phyloP scores from a whole-genome alignment of 2,113 vertebrate species.

The Shinisaurus crocodilurus region DNA sequence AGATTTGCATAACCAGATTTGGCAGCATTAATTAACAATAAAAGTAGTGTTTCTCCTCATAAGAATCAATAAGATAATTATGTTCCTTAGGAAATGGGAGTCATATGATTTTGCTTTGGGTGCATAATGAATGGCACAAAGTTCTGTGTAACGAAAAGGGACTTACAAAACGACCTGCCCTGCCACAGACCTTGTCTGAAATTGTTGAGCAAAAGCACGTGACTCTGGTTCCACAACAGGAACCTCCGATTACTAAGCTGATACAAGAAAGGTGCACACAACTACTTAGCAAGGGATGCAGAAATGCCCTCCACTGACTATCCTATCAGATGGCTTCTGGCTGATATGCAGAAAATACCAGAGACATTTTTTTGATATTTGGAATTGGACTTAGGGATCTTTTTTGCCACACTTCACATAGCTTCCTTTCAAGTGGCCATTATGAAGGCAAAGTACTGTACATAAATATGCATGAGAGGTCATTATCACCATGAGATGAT shows the following conservation, averaged over 20 bases:
- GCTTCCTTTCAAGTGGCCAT: conserved; percentile 71
- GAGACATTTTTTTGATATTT: conserved; percentile 55
- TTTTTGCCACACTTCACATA: conserved; percentile 70
- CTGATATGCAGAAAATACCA: conserved; percentile 48
- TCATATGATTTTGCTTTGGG: conserved; percentile 77
- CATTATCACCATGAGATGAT: conserved; percentile 71
- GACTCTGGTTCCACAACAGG: not conserved
- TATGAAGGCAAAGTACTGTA: conserved; percentile 68
- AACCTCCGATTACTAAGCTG: conserved; percentile 11
- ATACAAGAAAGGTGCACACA: not conserved
- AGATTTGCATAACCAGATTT: conserved; percentile 76
- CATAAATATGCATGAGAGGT: conserved; percentile 78
- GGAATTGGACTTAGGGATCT: conserved; percentile 64
- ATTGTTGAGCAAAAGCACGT: conserved; percentile 42
- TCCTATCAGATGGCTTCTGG: conserved; percentile 19
- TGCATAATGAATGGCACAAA: conserved; percentile 62
- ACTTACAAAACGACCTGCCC: conserved; percentile 49
- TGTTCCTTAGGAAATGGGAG: conserved; percentile 68
- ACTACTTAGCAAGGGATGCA: not conserved
- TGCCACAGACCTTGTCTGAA: conserved; percentile 38
- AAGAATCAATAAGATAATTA: conserved; percentile 75
- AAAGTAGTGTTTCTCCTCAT: conserved; percentile 73
- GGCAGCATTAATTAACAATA: conserved; percentile 77
- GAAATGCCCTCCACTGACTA: conserved; percentile 2
- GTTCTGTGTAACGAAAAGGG: conserved; percentile 54